These are phyloP conservation scores for Theretra japonica DNA, from an alignment of 2,888 invertebrate genomes.

Conservation along the genomic window DNA sequence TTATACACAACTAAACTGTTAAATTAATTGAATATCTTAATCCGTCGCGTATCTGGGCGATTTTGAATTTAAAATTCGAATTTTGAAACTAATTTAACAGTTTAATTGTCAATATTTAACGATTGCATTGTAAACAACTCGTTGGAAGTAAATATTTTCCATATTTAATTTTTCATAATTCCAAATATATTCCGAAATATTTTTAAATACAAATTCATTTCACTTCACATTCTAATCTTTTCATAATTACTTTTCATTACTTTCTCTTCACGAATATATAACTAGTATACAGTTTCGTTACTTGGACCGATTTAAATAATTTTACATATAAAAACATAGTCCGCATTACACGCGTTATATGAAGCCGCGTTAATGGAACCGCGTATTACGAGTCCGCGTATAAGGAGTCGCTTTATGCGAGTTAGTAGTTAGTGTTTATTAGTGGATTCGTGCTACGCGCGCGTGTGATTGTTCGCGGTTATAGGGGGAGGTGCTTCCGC, in stretches of 20 bases:
- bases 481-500: slow-evolving; percentile 74
- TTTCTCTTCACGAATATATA: neutral
- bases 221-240: neutral
- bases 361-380: neutral
- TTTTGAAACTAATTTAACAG: neutral
- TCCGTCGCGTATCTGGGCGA: neutral
- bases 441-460: slow-evolving; percentile 56
- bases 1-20: neutral
- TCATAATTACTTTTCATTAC: neutral
- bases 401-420: neutral
- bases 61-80: neutral
- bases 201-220: neutral
- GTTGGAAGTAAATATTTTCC: slow-evolving; percentile 14
- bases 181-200: neutral
- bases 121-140: neutral
- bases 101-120: neutral
- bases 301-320: neutral
- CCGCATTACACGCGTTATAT: neutral
- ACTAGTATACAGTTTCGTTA: neutral
- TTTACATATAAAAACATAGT: neutral
- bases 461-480: slow-evolving; percentile 76
- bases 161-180: neutral
- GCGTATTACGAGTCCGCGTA: neutral
- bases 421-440: neutral
- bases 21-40: neutral